Evolutionary conservation across 1,140 invertebrate genomes (phyloP).

Genomic region (Saccostrea glomerata): DNA sequence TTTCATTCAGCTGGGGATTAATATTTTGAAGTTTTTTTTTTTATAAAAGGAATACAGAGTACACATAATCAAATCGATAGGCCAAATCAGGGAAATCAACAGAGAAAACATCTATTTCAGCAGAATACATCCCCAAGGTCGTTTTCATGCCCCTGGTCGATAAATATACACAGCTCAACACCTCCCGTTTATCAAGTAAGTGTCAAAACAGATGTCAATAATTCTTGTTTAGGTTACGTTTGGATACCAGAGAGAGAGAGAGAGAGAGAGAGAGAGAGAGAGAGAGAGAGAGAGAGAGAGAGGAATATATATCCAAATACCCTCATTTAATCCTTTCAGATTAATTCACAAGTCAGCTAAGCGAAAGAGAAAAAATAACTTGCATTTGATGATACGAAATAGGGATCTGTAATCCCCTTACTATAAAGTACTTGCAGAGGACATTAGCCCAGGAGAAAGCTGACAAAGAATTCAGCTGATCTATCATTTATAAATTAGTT

Average conservation of each 20-base stretch:
- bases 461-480: not conserved
- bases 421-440: not conserved
- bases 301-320: not conserved
- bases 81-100: not conserved
- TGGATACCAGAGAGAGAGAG: not conserved
- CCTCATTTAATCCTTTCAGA: not conserved
- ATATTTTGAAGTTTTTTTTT: too few relatives aligned
- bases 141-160: not conserved
- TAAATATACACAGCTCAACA: not conserved
- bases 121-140: not conserved
- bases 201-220: conserved; percentile 21
- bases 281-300: conserved; percentile 19
- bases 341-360: not conserved
- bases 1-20: too few relatives aligned
- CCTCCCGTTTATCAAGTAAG: not conserved
- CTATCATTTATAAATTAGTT: not conserved
- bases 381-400: not conserved
- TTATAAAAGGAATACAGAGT: too few relatives aligned
- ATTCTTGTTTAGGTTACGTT: not conserved
- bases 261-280: conserved; percentile 24
- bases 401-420: not conserved
- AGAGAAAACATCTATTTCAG: not conserved
- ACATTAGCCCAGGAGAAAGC: not conserved
- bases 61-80: conserved; percentile 3
- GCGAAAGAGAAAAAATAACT: not conserved